Percentiles rank a stretch among this genome's conserved stretches.
phyloP scores from a whole-genome alignment of 2,888 invertebrate species.

The Galerucella calmariensis region DNA sequence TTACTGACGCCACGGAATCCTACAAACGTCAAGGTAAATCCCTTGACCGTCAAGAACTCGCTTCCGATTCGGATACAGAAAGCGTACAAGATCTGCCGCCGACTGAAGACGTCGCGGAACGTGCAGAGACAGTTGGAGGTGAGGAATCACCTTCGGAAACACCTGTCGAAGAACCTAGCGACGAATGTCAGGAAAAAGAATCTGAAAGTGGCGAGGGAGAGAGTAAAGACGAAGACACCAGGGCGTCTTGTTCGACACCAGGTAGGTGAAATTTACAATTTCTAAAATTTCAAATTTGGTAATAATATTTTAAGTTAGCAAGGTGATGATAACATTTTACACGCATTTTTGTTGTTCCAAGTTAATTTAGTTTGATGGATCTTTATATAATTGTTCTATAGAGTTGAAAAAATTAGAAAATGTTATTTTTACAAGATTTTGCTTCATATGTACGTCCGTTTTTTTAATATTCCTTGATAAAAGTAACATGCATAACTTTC shows the following conservation, averaged over 20 bases:
- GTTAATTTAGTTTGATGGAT: too few relatives aligned
- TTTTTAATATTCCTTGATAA: too few relatives aligned
- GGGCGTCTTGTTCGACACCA: slow-evolving; percentile 27
- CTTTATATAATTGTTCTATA: too few relatives aligned
- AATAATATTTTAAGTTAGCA: too few relatives aligned
- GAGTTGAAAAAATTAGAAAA: too few relatives aligned
- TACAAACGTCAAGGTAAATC: slow-evolving; percentile 60
- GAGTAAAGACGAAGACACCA: slow-evolving; percentile 10
- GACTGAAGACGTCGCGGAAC: slow-evolving; percentile 42
- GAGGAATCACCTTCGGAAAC: slow-evolving; percentile 23
- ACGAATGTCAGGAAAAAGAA: slow-evolving; percentile 24
- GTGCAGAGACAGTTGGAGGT: slow-evolving; percentile 41
- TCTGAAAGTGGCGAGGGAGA: slow-evolving; percentile 23
- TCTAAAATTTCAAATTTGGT: too few relatives aligned
- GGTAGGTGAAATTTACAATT: slow-evolving; percentile 16
- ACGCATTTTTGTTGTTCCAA: neutral
- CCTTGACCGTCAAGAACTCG: slow-evolving; percentile 37
- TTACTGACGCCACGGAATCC: slow-evolving; percentile 51
- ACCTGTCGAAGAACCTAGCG: slow-evolving; percentile 12
- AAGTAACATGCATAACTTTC: too few relatives aligned
- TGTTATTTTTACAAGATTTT: too few relatives aligned
- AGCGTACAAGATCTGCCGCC: slow-evolving; percentile 45
- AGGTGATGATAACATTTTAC: too few relatives aligned
- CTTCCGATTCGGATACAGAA: slow-evolving; percentile 48
- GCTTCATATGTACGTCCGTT: too few relatives aligned